phyloP scores from a whole-genome alignment of 2,113 vertebrate genomes.

The Pachycephala philippinensis region DNA sequence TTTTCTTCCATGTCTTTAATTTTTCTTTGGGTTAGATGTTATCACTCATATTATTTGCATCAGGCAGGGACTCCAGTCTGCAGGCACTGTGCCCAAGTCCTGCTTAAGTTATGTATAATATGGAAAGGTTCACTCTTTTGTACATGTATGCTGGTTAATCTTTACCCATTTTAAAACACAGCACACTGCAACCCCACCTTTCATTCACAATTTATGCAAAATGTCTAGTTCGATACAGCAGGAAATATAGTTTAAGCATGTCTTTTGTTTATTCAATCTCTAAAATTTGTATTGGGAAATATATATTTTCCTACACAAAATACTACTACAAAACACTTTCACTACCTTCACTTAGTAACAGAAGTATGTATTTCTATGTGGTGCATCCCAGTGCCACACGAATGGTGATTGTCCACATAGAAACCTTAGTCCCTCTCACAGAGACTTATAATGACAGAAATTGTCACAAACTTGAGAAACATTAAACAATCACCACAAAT shows the following conservation, averaged over 20 bases:
- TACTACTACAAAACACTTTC: not conserved
- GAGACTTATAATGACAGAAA: fast-evolving
- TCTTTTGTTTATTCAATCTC: not conserved
- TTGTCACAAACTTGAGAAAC: not conserved
- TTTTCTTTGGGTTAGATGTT: not conserved
- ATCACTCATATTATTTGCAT: not conserved
- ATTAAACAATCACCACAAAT: not conserved
- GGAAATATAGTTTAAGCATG: not conserved
- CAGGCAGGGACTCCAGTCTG: not conserved
- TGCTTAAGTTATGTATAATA: fast-evolving
- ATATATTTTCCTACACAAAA: not conserved
- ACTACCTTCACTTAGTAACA: not conserved
- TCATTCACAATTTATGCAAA: not conserved
- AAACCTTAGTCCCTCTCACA: not conserved
- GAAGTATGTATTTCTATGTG: not conserved
- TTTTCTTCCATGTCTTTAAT: not conserved
- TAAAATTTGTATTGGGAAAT: not conserved
- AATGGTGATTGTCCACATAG: fast-evolving
- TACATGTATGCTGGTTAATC: not conserved
- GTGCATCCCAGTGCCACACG: not conserved
- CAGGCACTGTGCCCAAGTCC: not conserved
- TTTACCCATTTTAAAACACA: not conserved
- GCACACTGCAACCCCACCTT: too few relatives aligned
- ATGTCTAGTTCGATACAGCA: not conserved
- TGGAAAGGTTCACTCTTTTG: not conserved